Evolutionary conservation across 2,113 vertebrate genomes (phyloP).

Genomic region (Vimba vimba): DNA sequence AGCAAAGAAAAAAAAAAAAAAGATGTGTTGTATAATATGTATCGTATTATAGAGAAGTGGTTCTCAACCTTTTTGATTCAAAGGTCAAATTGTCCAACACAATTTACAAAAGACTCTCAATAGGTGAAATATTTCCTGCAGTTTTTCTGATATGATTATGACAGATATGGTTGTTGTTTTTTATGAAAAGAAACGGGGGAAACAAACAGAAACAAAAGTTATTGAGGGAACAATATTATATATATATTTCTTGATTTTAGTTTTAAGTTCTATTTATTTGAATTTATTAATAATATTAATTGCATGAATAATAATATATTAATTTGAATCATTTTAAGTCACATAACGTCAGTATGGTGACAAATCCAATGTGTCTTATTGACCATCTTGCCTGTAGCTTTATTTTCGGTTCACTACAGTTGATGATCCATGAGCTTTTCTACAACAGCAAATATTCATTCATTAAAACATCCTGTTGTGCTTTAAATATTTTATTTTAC

Average conservation of each 20-base stretch:
- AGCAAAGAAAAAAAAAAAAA: not conserved
- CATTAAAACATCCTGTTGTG: not conserved
- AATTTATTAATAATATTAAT: not conserved
- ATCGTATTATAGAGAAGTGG: not conserved
- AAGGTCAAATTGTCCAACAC: too few species aligned
- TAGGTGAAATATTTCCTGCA: too few species aligned
- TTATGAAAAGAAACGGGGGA: too few species aligned
- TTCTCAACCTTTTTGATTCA: too few species aligned
- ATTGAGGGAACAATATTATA: too few species aligned
- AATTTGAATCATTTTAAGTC: not conserved
- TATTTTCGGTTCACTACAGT: not conserved
- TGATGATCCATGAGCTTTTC: not conserved
- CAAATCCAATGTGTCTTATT: not conserved
- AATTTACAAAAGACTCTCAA: too few species aligned
- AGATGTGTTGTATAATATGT: too few species aligned
- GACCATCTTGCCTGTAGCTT: not conserved
- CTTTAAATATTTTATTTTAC: conserved; percentile 7
- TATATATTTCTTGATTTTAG: too few species aligned
- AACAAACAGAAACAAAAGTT: too few species aligned
- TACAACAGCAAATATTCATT: not conserved
- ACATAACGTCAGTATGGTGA: not conserved
- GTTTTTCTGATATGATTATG: too few species aligned
- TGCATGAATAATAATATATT: not conserved
- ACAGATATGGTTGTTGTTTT: too few species aligned
- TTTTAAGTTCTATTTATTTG: too few species aligned